These are phyloP conservation scores for Merluccius polli DNA, from an alignment of 2,797 vertebrate genomes.

Conservation along the genomic window DNA sequence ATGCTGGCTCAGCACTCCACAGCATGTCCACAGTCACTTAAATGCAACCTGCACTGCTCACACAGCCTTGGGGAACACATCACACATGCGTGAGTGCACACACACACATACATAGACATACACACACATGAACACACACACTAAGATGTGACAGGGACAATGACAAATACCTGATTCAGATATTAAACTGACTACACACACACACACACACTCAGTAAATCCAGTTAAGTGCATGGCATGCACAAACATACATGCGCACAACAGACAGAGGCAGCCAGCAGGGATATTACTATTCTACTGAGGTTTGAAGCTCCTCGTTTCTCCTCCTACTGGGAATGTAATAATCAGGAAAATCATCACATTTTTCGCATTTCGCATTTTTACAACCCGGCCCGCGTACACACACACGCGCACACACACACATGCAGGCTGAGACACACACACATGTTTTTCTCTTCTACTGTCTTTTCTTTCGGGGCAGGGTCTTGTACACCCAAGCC, in stretches of 20 bases:
- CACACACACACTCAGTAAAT: slow-evolving; percentile 29
- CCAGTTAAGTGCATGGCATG: slow-evolving; percentile 20
- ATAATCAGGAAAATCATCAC: slow-evolving; percentile 59
- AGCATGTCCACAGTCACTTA: slow-evolving; percentile 40
- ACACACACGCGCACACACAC: slow-evolving; percentile 7
- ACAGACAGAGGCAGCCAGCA: slow-evolving; percentile 7
- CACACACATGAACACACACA: slow-evolving; percentile 19
- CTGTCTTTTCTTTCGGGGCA: slow-evolving; percentile 14
- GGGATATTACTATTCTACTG: slow-evolving; percentile 57
- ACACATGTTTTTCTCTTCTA: slow-evolving; percentile 25
- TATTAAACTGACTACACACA: slow-evolving; percentile 35
- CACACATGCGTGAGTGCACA: neutral
- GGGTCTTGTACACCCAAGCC: no score
- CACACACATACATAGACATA: slow-evolving; percentile 22
- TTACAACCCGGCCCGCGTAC: neutral
- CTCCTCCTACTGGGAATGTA: slow-evolving; percentile 56
- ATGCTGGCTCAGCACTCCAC: slow-evolving; percentile 62
- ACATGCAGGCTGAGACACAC: slow-evolving; percentile 6
- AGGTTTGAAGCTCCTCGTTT: slow-evolving; percentile 50
- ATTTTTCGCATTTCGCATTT: slow-evolving; percentile 51
- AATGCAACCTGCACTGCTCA: slow-evolving; percentile 47
- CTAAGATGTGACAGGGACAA: slow-evolving; percentile 44
- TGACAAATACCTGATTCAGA: slow-evolving; percentile 58
- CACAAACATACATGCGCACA: slow-evolving; percentile 22
- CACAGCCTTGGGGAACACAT: slow-evolving; percentile 39